Conservation (phyloP, 2,113 vertebrate species). For the Ariopsis seemanni region DNA sequence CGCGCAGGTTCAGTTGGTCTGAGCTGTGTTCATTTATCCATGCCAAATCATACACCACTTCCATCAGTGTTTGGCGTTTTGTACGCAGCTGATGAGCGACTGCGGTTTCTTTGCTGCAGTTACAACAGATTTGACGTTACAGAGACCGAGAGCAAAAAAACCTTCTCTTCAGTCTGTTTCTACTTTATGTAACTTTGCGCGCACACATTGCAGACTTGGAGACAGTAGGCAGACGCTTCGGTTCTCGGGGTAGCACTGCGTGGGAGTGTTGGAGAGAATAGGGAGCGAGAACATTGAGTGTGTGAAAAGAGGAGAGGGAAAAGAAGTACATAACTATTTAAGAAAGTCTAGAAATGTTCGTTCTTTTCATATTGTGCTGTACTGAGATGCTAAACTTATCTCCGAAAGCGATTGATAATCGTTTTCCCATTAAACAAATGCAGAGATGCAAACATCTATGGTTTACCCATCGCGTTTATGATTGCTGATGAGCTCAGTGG, state of each 20-base stretch:
- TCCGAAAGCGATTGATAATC: not conserved
- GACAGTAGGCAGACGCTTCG: constrained; percentile 66
- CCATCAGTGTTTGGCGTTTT: not conserved
- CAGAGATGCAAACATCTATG: not conserved
- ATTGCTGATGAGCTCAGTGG: not conserved
- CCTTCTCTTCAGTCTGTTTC: constrained; percentile 8
- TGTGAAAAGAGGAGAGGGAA: constrained; percentile 41
- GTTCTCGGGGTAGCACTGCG: constrained; percentile 69
- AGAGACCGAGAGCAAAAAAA: not conserved
- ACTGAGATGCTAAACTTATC: not conserved
- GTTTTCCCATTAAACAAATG: not conserved
- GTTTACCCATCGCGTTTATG: not conserved
- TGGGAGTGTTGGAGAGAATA: constrained; percentile 62
- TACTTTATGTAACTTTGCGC: constrained; percentile 7
- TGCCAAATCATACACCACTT: not conserved
- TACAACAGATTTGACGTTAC: not conserved
- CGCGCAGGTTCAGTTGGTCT: not conserved
- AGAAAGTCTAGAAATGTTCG: not conserved
- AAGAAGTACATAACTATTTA: constrained; percentile 29
- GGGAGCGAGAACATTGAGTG: constrained; percentile 39
- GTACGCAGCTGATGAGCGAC: not conserved
- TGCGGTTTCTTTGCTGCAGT: not conserved
- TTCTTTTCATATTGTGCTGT: not conserved
- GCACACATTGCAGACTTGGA: constrained; percentile 46
- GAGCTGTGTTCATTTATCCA: not conserved